These are phyloP conservation scores for Orius laevigatus DNA, from an alignment of 1,140 invertebrate genomes.

Conservation along the genomic window DNA sequence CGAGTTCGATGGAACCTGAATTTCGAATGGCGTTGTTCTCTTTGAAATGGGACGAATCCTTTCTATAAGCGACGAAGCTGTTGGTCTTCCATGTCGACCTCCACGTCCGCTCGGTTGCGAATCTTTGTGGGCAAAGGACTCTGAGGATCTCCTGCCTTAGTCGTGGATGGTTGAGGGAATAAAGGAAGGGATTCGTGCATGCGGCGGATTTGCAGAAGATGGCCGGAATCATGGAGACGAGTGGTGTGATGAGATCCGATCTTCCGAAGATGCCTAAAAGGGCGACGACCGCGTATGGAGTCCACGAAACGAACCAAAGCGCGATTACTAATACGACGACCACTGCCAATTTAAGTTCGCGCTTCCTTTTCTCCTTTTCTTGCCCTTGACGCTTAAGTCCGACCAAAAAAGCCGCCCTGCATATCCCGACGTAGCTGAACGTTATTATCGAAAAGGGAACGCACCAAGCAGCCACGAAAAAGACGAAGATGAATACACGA, in stretches of 20 bases:
- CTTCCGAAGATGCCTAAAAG: constrained; percentile 50
- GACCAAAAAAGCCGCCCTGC: constrained; percentile 13
- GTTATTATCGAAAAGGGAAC: constrained; percentile 50
- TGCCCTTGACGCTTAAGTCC: constrained; percentile 29
- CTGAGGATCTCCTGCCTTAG: constrained; percentile 36
- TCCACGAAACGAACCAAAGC: constrained; percentile 59
- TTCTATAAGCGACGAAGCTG: not conserved
- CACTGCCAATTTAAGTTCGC: constrained; percentile 45
- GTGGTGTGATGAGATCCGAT: constrained; percentile 41
- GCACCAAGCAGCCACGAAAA: constrained; percentile 49
- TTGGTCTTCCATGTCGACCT: not conserved
- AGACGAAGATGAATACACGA: constrained; percentile 44
- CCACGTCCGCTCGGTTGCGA: not conserved
- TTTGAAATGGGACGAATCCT: not conserved
- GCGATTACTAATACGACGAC: constrained; percentile 48
- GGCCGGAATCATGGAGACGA: constrained; percentile 54
- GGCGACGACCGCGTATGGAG: constrained; percentile 53
- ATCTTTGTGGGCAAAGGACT: constrained; percentile 22
- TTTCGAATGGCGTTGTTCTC: too few species aligned
- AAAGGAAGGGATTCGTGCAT: constrained; percentile 57
- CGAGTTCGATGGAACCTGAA: too few species aligned
- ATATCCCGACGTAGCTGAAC: constrained; percentile 52
- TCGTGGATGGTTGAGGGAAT: constrained; percentile 51
- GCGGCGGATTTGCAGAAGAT: constrained; percentile 59
- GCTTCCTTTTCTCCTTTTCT: constrained; percentile 43